Percentiles rank a stretch among this genome's conserved stretches.
These are phyloP conservation scores for Arion vulgaris DNA, from an alignment of 1,140 invertebrate genomes.

Conservation along the genomic window DNA sequence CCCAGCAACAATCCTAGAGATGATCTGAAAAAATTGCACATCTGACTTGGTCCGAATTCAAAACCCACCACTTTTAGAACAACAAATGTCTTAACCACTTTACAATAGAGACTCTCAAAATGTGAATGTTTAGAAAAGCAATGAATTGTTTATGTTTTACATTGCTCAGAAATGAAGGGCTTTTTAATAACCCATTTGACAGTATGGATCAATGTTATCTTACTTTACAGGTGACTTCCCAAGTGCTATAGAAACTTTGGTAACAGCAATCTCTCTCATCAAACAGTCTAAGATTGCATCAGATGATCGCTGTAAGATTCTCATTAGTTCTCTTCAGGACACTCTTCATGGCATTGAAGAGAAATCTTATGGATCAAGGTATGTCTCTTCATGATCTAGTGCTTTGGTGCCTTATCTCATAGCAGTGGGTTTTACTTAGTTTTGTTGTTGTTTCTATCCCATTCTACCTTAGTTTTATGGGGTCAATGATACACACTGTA, in stretches of 20 bases:
- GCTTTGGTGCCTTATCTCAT: not conserved
- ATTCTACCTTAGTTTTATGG: not conserved
- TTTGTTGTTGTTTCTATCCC: not conserved
- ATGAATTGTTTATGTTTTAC: too few relatives aligned
- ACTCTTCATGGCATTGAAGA: conserved; percentile 97
- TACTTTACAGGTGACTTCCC: conserved; percentile 87
- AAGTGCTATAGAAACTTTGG: conserved; percentile 97
- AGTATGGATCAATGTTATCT: too few relatives aligned
- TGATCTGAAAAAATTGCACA: too few relatives aligned
- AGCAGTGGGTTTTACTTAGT: conserved; percentile 8
- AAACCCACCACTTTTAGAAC: too few relatives aligned
- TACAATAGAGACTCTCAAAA: too few relatives aligned
- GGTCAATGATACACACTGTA: not conserved
- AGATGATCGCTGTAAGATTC: conserved; percentile 98
- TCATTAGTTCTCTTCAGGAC: conserved; percentile 96
- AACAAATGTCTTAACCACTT: too few relatives aligned
- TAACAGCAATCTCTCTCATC: conserved; percentile 98
- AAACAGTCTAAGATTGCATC: conserved; percentile 98
- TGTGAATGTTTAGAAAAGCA: too few relatives aligned
- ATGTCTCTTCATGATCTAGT: conserved; percentile 56
- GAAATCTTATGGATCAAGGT: conserved; percentile 89
- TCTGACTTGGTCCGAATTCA: too few relatives aligned
- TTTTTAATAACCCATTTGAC: too few relatives aligned
- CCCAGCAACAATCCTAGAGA: too few relatives aligned
- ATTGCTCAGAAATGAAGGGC: too few relatives aligned